Evolutionary conservation across 2,797 vertebrate species (phyloP).

Genomic region (Gastrophryne carolinensis): DNA sequence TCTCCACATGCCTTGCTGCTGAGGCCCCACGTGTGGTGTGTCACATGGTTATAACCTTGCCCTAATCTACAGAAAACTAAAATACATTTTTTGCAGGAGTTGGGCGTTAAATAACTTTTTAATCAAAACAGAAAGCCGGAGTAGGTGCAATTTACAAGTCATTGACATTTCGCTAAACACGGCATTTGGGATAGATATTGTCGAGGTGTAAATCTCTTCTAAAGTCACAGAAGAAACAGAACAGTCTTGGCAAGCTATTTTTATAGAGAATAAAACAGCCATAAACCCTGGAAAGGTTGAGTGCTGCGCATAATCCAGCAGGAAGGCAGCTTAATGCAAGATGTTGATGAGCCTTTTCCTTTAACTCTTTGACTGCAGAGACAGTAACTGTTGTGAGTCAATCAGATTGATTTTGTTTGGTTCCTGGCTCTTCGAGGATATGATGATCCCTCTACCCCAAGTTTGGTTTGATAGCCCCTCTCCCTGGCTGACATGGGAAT

Average conservation of each 20-base stretch:
- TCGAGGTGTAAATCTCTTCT: conserved; percentile 23
- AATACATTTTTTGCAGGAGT: too few species aligned
- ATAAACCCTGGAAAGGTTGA: conserved; percentile 22
- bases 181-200: conserved; percentile 10
- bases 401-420: too few species aligned
- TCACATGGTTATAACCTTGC: too few species aligned
- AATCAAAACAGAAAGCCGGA: neutral
- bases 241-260: neutral
- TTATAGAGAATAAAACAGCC: conserved; percentile 3
- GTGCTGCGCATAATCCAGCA: neutral
- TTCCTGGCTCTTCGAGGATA: too few species aligned
- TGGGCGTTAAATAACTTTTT: neutral
- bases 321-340: neutral
- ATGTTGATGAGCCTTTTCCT: conserved; percentile 1
- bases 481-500: too few species aligned
- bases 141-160: neutral
- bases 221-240: neutral
- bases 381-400: too few species aligned
- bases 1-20: too few species aligned
- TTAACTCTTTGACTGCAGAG: too few species aligned
- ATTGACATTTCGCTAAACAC: conserved; percentile 18
- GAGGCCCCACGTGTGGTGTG: too few species aligned
- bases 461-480: too few species aligned
- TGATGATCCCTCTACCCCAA: too few species aligned
- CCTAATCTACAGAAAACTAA: too few species aligned